Percentiles rank a stretch among this genome's conserved stretches.
Conservation (phyloP, 2,797 vertebrate genomes). For the Cynopterus sphinx region DNA sequence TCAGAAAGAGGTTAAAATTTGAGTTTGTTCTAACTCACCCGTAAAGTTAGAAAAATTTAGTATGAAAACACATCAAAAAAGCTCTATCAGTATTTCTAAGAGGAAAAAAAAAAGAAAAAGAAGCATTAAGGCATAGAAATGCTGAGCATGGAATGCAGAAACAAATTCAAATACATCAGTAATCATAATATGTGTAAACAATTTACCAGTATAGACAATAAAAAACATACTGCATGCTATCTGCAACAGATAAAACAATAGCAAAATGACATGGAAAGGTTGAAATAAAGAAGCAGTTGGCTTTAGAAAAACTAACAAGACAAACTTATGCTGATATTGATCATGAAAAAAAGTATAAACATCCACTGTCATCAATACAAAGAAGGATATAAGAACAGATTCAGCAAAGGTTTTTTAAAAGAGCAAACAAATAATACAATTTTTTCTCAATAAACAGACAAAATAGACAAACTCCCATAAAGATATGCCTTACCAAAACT, state of each 20-base stretch:
- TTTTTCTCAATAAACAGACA: background rate
- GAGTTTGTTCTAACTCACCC: constrained; percentile 21
- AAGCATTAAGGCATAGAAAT: background rate
- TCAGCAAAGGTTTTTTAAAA: background rate
- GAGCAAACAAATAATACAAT: background rate
- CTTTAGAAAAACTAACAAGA: background rate
- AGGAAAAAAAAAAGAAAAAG: background rate
- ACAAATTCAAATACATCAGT: background rate
- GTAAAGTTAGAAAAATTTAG: background rate
- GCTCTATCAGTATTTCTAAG: constrained; percentile 13
- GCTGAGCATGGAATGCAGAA: background rate
- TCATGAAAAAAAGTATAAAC: background rate
- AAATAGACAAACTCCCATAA: background rate
- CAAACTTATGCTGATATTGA: background rate
- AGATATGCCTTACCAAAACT: background rate
- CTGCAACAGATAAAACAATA: constrained; percentile 23
- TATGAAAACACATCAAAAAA: background rate
- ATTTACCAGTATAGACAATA: background rate
- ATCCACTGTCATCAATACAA: background rate
- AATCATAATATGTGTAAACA: constrained; percentile 10
- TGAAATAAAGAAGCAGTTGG: background rate
- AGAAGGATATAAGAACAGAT: background rate
- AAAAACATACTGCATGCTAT: background rate
- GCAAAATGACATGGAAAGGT: background rate
- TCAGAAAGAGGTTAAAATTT: background rate